Base-by-base conservation (phyloP, 1,140 invertebrate species). In the Streblospio benedicti region DNA sequence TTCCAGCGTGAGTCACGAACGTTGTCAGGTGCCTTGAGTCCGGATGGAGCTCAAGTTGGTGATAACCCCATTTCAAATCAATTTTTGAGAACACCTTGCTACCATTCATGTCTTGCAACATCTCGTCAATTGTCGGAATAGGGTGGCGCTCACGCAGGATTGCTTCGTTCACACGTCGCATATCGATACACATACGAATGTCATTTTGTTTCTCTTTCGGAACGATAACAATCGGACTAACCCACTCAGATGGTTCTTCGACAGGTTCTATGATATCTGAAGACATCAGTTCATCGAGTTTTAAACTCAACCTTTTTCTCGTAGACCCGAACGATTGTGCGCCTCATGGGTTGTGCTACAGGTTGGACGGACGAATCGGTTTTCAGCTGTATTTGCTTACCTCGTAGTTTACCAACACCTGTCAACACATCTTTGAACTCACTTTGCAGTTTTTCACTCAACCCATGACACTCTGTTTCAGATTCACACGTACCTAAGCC, bases 41-140 rank as follows among this genome's bases (percentile, higher is more conserved):
- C 20, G 68, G 14, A 14, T 62, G 33, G 25, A 67, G 57, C 6
- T 65, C 61, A 44, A 68, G 43, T 53, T 69, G 66, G 18, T 45
- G 60, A 32, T 55, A 67, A 25, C 64, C 67, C 41, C 35, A 16
- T 18, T 58, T 62, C 12, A 60, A 25, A 45, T 67, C 67, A 18
- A 69, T 43, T 28, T 62, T 66, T 14, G 50, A 51, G 35, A 63
- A 66, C 38, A 59, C 35, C 0, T 28, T 45, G 2, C 12, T 35
- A 12, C 44, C 52, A 1, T n/a, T 27, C 35, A 61, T 57, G 45
- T 61, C 51, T 1, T 44, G 43, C 12, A 57, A n/a, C 6, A 28
- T 56, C 33, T 61, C 53, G 23, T 61, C 60, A 3, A 57, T 18
- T 38, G 60, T 61, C 6, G 25, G 60, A 2, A 61, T 45, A 18